Percentiles rank a stretch among this genome's conserved stretches.
These are phyloP conservation scores for Esox lucius DNA, from an alignment of 2,797 vertebrate species.

Conservation along the genomic window DNA sequence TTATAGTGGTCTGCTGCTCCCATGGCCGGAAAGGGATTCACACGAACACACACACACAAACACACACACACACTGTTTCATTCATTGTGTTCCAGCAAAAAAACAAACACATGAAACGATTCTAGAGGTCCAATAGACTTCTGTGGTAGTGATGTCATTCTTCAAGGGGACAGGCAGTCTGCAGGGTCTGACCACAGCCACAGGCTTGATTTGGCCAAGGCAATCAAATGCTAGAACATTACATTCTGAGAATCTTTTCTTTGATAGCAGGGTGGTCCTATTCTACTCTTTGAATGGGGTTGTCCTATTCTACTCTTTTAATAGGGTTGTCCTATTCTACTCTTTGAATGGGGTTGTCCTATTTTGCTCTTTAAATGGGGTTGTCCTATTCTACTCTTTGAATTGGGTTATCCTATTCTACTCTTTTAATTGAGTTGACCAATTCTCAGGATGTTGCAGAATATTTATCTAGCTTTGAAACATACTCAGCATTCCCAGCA, in stretches of 20 bases:
- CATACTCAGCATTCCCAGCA: too few relatives aligned
- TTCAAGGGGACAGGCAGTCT: background rate
- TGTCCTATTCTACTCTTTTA: too few relatives aligned
- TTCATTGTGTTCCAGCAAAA: background rate
- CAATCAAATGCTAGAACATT: background rate
- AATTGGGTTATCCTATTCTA: background rate
- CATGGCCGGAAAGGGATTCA: conserved; percentile 45
- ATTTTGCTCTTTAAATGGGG: too few relatives aligned
- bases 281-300: too few relatives aligned
- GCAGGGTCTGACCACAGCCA: background rate
- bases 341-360: too few relatives aligned
- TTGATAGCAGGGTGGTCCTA: too few relatives aligned
- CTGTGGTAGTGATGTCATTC: background rate
- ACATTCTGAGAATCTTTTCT: too few relatives aligned
- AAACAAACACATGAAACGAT: conserved; percentile 6
- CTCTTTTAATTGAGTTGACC: too few relatives aligned
- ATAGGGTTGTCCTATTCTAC: too few relatives aligned
- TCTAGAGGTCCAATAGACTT: conserved; percentile 21
- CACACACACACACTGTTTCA: background rate
- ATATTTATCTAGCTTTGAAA: too few relatives aligned
- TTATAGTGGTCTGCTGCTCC: conserved; percentile 44
- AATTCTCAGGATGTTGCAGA: too few relatives aligned
- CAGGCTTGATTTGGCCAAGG: background rate
- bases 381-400: too few relatives aligned
- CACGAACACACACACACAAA: conserved; percentile 11